Percentiles rank a stretch among this genome's conserved stretches.
Evolutionary conservation across 2,113 vertebrate species (phyloP).

Genomic region (Rhagologus leucostigma): DNA sequence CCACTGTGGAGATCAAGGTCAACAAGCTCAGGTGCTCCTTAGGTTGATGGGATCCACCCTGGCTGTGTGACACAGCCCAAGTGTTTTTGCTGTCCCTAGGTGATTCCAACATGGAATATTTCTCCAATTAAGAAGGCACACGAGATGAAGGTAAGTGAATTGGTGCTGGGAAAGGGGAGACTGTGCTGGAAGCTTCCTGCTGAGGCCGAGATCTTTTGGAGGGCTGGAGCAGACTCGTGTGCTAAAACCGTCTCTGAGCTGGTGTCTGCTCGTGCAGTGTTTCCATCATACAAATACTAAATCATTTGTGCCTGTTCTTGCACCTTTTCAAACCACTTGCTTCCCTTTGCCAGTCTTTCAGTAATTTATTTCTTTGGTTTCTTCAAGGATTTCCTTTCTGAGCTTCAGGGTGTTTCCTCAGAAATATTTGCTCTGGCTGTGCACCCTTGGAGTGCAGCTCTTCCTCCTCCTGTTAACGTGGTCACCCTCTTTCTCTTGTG

Average conservation of each 20-base stretch:
- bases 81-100: constrained; percentile 67
- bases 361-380: background rate
- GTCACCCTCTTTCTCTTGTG: background rate
- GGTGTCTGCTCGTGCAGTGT: background rate
- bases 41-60: background rate
- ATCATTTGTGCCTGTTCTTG: background rate
- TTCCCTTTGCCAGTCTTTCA: background rate
- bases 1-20: background rate
- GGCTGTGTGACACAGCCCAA: background rate
- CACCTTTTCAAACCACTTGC: background rate
- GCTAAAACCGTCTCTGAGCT: background rate
- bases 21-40: background rate
- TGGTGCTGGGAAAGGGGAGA: background rate
- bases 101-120: constrained; percentile 94
- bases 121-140: constrained; percentile 92
- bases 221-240: background rate
- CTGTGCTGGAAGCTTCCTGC: background rate
- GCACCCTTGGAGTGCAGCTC: background rate
- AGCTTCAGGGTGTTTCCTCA: background rate
- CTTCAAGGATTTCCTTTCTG: background rate
- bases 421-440: background rate
- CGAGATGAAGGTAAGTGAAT: constrained; percentile 75
- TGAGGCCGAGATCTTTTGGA: background rate
- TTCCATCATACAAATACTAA: background rate
- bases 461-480: background rate